These are phyloP conservation scores for Lagorchestes hirsutus DNA, from an alignment of 2,797 vertebrate species.

Conservation along the genomic window DNA sequence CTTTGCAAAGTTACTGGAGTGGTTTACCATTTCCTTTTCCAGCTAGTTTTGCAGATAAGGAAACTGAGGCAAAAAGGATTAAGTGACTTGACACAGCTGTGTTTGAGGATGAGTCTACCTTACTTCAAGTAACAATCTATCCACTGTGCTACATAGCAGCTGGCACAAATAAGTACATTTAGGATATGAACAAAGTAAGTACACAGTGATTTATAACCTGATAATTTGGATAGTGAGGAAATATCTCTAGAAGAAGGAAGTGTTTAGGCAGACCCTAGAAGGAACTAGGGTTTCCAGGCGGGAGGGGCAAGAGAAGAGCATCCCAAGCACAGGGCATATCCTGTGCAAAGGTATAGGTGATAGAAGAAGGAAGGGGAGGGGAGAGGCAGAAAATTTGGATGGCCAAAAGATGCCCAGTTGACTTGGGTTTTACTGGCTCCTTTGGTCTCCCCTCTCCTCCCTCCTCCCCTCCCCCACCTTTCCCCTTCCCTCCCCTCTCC, in stretches of 20 bases:
- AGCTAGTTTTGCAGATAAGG: background rate
- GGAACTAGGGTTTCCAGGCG: background rate
- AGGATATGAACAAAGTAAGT: background rate
- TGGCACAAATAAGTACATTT: background rate
- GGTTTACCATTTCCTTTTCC: background rate
- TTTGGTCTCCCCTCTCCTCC: too few relatives aligned
- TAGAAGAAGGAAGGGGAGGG: too few relatives aligned
- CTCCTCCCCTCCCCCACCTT: too few relatives aligned
- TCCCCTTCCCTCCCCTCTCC: too few relatives aligned
- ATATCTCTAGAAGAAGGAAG: background rate
- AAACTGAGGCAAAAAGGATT: background rate
- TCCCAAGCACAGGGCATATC: background rate
- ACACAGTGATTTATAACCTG: background rate
- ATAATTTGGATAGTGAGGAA: background rate
- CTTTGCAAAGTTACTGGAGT: background rate
- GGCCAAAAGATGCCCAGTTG: too few relatives aligned
- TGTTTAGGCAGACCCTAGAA: background rate
- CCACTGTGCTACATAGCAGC: too few relatives aligned
- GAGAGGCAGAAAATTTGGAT: too few relatives aligned
- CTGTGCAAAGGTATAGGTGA: background rate
- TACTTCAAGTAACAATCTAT: too few relatives aligned
- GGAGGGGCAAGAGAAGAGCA: background rate
- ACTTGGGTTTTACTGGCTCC: too few relatives aligned
- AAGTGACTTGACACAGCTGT: background rate
- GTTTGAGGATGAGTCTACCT: background rate